These are phyloP conservation scores for Apistogramma diplotaenia DNA, from an alignment of 2,113 vertebrate genomes.

Conservation along the genomic window DNA sequence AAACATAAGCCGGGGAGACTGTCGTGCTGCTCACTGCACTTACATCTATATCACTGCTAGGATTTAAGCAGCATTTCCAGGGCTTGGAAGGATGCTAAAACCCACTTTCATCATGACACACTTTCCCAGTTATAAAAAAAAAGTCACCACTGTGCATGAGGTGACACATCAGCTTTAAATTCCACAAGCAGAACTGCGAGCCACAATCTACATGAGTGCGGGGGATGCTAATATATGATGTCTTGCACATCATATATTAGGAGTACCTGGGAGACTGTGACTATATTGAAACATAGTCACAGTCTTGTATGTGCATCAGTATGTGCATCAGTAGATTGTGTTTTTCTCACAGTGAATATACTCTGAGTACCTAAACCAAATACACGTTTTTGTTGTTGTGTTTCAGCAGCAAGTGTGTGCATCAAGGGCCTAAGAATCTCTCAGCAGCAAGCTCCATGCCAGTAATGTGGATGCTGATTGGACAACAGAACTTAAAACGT, in stretches of 20 bases:
- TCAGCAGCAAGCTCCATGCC: not conserved
- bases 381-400: not conserved
- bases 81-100: not conserved
- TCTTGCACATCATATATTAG: not conserved
- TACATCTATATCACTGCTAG: not conserved
- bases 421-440: not conserved
- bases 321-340: not conserved
- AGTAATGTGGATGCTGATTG: not conserved
- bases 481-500: not conserved
- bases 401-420: not conserved
- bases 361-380: not conserved
- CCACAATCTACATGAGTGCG: not conserved
- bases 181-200: constrained; percentile 6
- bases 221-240: not conserved
- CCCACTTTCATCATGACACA: not conserved
- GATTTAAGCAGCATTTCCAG: not conserved
- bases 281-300: not conserved
- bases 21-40: not conserved
- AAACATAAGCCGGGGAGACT: not conserved
- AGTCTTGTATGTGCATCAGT: not conserved
- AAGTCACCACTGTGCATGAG: not conserved
- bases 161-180: not conserved
- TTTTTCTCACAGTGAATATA: not conserved
- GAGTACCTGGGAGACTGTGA: not conserved
- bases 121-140: not conserved